Evolutionary conservation across 2,113 vertebrate species (phyloP), one percentile per base, ranked within the genome.

Genomic region (Sinocyclocheilus anshuiensis): DNA sequence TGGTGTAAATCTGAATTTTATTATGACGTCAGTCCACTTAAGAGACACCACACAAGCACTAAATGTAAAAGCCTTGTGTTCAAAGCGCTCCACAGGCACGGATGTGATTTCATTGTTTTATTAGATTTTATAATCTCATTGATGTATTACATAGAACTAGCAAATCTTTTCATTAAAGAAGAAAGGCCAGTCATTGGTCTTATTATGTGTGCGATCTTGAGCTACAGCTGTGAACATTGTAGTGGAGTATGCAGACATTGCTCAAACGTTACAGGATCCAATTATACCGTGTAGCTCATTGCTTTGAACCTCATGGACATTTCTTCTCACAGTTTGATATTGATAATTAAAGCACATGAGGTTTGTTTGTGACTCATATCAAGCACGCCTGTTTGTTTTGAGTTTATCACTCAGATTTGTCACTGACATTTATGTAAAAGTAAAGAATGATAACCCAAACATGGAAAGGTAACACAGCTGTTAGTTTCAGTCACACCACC

Each of bases 391-490:
- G 13, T 80, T 80, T 80, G 77, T 42, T 81, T 29, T 29, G 24
- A 16, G 61, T 15, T 26, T 67, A 81, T 81, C 61, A 81, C 61
- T 29, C 39, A 81, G 15, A 67, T 50, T 18, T 53, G 59, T 81
- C 6, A 9, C 78, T 65, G 80, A 10, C 45, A 71, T 82, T 71
- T 13, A 22, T 29, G 65, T 11, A 4, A 71, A 71, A 67, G 16
- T 53, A 33, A n/a, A 74, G 18, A 42, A 57, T 57, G 11, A 59
- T 83, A 55, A 74, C 33, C 42, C 63, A 16, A 7, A 42, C 8
- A 45, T 45, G n/a, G 1, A 29, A 69, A 29, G 4, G 61, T 67
- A 65, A 45, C 59, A 65, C 1, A n/a, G 39, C n/a, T 48, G 36
- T 67, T 67, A 48, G 26, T 67, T 48, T 50, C n/a, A 29, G 4